phyloP scores from a whole-genome alignment of 1,140 invertebrate genomes.

The Forficula auricularia region DNA sequence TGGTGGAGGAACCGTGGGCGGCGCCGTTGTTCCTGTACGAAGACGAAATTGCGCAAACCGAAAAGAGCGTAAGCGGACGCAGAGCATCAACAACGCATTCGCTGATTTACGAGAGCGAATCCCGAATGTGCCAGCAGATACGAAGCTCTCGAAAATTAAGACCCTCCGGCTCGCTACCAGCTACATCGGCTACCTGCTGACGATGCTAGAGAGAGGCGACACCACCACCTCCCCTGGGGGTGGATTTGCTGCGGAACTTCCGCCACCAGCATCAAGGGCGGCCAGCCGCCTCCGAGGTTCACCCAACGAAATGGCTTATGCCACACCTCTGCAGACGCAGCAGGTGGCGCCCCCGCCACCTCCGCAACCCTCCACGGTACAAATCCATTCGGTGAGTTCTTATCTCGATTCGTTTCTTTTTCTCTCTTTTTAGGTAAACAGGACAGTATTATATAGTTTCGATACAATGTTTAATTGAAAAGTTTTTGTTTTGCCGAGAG shows the following conservation, averaged over 20 bases:
- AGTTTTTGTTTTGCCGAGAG: too few species aligned
- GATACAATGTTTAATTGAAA: too few species aligned
- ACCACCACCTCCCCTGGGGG: slow-evolving; percentile 40
- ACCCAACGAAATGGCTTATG: background rate
- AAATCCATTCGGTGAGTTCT: slow-evolving; percentile 18
- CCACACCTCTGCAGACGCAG: too few species aligned
- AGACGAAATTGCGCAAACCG: slow-evolving; percentile 49
- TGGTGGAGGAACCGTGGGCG: too few species aligned
- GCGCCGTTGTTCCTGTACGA: too few species aligned
- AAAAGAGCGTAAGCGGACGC: slow-evolving; percentile 78
- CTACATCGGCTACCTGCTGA: slow-evolving; percentile 79
- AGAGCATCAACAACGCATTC: slow-evolving; percentile 90
- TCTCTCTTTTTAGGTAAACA: background rate
- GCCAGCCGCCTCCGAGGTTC: background rate
- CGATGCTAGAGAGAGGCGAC: slow-evolving; percentile 54
- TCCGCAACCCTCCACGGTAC: slow-evolving; percentile 25
- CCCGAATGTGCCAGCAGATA: slow-evolving; percentile 87
- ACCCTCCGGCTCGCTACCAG: slow-evolving; percentile 75
- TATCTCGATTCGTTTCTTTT: slow-evolving; percentile 5
- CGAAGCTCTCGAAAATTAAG: slow-evolving; percentile 84
- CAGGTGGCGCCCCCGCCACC: too few species aligned
- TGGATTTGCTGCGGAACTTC: slow-evolving; percentile 53
- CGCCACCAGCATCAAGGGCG: background rate
- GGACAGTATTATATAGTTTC: too few species aligned
- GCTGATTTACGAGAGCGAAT: slow-evolving; percentile 80